These are phyloP conservation scores for Reinhardtius hippoglossoides DNA, from an alignment of 2,113 vertebrate genomes.

Conservation along the genomic window DNA sequence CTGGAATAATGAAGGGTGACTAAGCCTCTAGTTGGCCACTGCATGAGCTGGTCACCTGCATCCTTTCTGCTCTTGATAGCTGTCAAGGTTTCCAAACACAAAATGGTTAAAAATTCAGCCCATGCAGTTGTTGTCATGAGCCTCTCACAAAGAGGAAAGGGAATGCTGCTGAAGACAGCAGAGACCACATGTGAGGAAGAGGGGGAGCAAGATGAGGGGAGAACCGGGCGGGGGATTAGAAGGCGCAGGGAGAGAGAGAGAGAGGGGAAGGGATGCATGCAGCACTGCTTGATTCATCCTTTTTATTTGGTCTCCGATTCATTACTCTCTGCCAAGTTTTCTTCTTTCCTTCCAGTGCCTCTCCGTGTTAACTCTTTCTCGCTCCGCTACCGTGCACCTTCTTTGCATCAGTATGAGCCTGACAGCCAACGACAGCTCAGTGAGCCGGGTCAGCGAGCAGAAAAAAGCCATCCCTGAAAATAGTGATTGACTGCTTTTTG, in stretches of 20 bases:
- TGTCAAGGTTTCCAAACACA: not conserved
- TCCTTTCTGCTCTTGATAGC: not conserved
- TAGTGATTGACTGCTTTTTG: slow-evolving; percentile 6
- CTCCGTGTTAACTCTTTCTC: slow-evolving; percentile 11
- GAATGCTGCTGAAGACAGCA: slow-evolving; percentile 20
- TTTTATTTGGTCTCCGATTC: slow-evolving; percentile 10
- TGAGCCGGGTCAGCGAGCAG: slow-evolving; percentile 34
- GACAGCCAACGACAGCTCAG: slow-evolving; percentile 24
- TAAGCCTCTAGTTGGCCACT: not conserved
- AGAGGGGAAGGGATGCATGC: slow-evolving; percentile 15
- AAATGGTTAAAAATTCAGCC: not conserved
- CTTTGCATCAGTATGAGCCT: not conserved
- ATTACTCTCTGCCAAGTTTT: slow-evolving; percentile 18
- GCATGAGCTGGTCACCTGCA: slow-evolving; percentile 21
- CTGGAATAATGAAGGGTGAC: not conserved
- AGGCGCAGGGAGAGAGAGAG: not conserved
- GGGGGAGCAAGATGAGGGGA: slow-evolving; percentile 11
- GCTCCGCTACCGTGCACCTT: not conserved
- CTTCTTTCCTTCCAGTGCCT: slow-evolving; percentile 17
- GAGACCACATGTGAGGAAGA: slow-evolving; percentile 31
- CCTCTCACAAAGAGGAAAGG: too few species aligned
- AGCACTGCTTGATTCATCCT: slow-evolving; percentile 35
- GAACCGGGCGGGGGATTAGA: slow-evolving; percentile 10
- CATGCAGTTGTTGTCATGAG: not conserved
- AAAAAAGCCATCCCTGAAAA: slow-evolving; percentile 12